A percentile compares a stretch with the other conserved stretches of the same genome.
Evolutionary conservation across 2,113 vertebrate species (phyloP).

Genomic region (Mesembrinibis cayennensis): DNA sequence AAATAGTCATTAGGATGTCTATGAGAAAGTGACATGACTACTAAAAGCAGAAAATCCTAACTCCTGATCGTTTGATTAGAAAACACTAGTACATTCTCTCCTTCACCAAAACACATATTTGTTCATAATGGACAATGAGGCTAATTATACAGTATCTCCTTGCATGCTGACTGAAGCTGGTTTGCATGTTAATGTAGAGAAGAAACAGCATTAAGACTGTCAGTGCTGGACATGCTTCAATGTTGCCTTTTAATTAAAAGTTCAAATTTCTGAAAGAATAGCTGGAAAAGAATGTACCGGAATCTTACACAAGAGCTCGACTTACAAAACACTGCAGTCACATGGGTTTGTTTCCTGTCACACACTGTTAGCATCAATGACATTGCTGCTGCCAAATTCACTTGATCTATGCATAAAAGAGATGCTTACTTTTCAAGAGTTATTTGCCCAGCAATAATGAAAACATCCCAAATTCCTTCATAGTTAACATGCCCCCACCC

Average conservation of each 20-base stretch:
- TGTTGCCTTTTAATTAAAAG: slow-evolving; percentile 74
- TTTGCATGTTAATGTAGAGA: slow-evolving; percentile 70
- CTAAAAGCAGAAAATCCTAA: background rate
- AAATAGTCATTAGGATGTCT: background rate
- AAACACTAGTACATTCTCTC: slow-evolving; percentile 12
- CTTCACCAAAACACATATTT: slow-evolving; percentile 51
- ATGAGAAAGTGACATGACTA: background rate
- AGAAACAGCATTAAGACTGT: slow-evolving; percentile 66
- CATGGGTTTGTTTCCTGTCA: slow-evolving; percentile 78
- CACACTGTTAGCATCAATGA: slow-evolving; percentile 78
- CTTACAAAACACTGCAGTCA: slow-evolving; percentile 77
- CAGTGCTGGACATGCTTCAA: slow-evolving; percentile 68
- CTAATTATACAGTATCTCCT: slow-evolving; percentile 63
- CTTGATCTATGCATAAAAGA: slow-evolving; percentile 75
- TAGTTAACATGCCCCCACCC: background rate
- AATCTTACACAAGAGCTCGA: slow-evolving; percentile 76
- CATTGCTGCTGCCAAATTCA: slow-evolving; percentile 74
- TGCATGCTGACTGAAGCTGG: slow-evolving; percentile 60
- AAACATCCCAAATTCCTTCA: slow-evolving; percentile 70
- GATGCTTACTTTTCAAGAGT: slow-evolving; percentile 70
- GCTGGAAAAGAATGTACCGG: slow-evolving; percentile 73
- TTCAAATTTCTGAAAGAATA: slow-evolving; percentile 72
- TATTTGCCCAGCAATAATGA: slow-evolving; percentile 70
- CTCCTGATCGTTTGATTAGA: background rate
- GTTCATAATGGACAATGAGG: slow-evolving; percentile 34